Percentiles rank a stretch among this genome's conserved stretches.
phyloP scores from a whole-genome alignment of 1,140 invertebrate genomes.

The Lamellibrachia luymesi region DNA sequence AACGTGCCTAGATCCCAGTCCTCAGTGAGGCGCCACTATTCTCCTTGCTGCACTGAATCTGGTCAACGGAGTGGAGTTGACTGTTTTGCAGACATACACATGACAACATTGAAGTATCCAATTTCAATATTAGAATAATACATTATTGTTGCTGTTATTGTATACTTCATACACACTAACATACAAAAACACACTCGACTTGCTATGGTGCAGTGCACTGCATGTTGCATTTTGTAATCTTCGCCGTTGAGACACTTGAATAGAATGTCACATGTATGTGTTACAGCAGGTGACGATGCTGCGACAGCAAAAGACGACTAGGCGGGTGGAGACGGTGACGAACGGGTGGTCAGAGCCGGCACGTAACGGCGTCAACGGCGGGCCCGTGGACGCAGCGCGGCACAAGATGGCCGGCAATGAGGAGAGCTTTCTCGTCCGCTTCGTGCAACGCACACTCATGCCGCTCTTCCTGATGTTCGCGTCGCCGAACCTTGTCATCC shows the following conservation, averaged over 20 bases:
- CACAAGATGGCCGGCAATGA: background rate
- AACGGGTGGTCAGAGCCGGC: background rate
- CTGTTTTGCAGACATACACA: background rate
- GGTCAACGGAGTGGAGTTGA: background rate
- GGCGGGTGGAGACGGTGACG: background rate
- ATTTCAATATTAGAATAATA: background rate
- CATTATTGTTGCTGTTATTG: background rate
- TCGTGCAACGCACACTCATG: constrained; percentile 37
- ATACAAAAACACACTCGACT: too few relatives aligned
- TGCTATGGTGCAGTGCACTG: too few relatives aligned
- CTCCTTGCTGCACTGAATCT: background rate
- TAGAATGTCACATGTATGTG: background rate
- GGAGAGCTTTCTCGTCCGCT: constrained; percentile 19
- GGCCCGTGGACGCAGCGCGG: background rate
- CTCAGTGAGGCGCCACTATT: background rate
- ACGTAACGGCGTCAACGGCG: background rate
- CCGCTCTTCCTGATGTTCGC: constrained; percentile 44
- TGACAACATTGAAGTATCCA: background rate
- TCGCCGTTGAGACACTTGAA: too few relatives aligned
- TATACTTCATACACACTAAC: background rate
- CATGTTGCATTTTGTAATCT: too few relatives aligned
- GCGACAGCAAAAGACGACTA: background rate
- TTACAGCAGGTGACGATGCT: background rate
- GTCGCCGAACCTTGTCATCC: constrained; percentile 44
- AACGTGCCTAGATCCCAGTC: background rate